Evolutionary conservation across 2,888 invertebrate species (phyloP).

Genomic region (Piscicola geometra): DNA sequence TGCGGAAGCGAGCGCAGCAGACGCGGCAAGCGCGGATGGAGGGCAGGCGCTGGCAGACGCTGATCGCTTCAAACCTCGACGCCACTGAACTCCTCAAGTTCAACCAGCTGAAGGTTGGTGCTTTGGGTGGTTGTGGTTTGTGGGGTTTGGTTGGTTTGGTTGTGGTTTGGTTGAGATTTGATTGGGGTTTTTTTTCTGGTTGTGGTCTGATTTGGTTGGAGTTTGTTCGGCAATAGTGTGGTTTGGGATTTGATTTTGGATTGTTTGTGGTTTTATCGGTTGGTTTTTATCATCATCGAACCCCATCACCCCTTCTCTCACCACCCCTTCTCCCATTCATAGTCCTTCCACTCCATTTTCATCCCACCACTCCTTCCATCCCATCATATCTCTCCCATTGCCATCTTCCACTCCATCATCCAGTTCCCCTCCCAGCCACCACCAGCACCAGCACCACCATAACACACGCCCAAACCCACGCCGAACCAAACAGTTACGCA

Average conservation of each 20-base stretch:
- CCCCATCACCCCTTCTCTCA: neutral
- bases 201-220: neutral
- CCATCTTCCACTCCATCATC: neutral
- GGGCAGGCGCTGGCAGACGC: slow-evolving; percentile 69
- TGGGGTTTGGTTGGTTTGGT: neutral
- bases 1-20: slow-evolving; percentile 53
- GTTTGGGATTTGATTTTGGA: too few species aligned
- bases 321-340: neutral
- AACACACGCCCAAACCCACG: neutral
- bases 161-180: neutral
- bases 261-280: neutral
- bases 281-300: neutral
- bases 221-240: too few species aligned
- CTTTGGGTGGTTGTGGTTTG: neutral
- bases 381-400: neutral
- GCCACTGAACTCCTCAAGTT: slow-evolving; percentile 74
- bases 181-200: neutral
- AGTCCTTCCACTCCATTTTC: too few species aligned
- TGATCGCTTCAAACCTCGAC: slow-evolving; percentile 76
- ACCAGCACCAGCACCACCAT: neutral
- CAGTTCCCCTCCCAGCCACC: neutral
- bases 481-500: slow-evolving; percentile 69
- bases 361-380: too few species aligned
- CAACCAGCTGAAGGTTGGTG: slow-evolving; percentile 80
- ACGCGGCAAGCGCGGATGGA: slow-evolving; percentile 92